Percentiles rank a stretch among this genome's conserved stretches.
Evolutionary conservation across 2,113 vertebrate species (phyloP).

Genomic region (Jaculus jaculus): DNA sequence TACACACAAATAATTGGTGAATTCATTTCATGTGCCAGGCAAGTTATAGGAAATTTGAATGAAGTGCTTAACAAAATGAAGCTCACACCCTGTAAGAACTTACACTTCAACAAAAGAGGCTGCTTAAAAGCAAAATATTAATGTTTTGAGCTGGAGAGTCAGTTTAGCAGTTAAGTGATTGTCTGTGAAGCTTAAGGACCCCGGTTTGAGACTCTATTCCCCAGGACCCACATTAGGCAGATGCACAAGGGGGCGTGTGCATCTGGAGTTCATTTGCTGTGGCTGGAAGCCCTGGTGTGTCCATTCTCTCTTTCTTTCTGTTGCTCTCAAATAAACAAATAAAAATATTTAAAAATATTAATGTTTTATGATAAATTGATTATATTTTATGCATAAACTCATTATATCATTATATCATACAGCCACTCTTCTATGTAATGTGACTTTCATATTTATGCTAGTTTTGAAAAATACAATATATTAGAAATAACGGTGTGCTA

Average conservation of each 20-base stretch:
- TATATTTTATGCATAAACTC: background rate
- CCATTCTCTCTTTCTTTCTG: too few species aligned
- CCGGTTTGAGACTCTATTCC: too few species aligned
- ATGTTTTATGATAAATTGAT: background rate
- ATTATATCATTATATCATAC: background rate
- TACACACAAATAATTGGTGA: background rate
- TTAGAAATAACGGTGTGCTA: background rate
- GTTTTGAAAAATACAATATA: background rate
- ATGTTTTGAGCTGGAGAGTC: too few species aligned
- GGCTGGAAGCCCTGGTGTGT: too few species aligned
- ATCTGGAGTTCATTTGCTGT: too few species aligned
- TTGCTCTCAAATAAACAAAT: too few species aligned
- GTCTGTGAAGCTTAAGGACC: too few species aligned
- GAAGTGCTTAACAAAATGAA: background rate
- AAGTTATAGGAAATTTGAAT: background rate
- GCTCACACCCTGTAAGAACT: background rate
- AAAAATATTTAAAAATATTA: too few species aligned
- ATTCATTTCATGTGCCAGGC: background rate
- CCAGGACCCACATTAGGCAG: too few species aligned
- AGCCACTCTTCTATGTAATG: too few species aligned
- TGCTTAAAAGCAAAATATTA: background rate
- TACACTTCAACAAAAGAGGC: background rate
- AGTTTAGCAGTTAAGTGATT: too few species aligned
- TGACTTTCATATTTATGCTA: background rate
- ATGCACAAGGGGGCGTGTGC: too few species aligned